These are phyloP conservation scores for Cossypha caffra DNA, from an alignment of 2,797 vertebrate genomes.

Conservation along the genomic window DNA sequence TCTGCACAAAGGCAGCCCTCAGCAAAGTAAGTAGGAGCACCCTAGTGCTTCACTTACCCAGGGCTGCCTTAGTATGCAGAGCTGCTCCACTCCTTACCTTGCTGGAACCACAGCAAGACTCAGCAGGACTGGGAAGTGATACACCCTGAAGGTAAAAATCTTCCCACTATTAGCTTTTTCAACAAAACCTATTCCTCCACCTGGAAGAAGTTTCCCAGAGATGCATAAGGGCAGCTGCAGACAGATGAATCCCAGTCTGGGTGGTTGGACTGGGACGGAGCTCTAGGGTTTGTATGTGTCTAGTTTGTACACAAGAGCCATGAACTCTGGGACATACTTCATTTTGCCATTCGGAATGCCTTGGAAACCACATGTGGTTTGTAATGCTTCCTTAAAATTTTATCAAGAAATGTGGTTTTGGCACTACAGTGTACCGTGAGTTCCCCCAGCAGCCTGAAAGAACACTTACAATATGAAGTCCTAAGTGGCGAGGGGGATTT, in stretches of 20 bases:
- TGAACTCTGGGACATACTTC: neutral
- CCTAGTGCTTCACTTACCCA: neutral
- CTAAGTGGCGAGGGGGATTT: neutral
- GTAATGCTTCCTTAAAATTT: neutral
- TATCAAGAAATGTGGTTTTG: neutral
- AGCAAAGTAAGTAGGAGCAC: neutral
- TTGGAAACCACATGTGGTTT: neutral
- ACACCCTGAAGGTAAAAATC: neutral
- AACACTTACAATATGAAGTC: neutral
- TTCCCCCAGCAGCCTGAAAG: neutral
- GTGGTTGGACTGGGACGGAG: rapidly evolving
- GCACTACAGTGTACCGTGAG: neutral
- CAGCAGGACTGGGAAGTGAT: neutral
- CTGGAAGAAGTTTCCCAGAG: neutral
- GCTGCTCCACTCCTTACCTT: neutral
- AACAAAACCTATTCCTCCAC: neutral
- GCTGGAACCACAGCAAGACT: neutral
- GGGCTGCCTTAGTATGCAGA: neutral
- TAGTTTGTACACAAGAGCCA: neutral
- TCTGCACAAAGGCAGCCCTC: neutral
- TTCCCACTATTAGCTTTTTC: neutral
- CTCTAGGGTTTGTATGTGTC: neutral
- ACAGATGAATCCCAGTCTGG: neutral
- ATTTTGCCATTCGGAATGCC: neutral
- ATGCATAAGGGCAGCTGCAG: neutral